Conservation (phyloP, 2,888 invertebrate species). For the Cistogaster globosa region DNA sequence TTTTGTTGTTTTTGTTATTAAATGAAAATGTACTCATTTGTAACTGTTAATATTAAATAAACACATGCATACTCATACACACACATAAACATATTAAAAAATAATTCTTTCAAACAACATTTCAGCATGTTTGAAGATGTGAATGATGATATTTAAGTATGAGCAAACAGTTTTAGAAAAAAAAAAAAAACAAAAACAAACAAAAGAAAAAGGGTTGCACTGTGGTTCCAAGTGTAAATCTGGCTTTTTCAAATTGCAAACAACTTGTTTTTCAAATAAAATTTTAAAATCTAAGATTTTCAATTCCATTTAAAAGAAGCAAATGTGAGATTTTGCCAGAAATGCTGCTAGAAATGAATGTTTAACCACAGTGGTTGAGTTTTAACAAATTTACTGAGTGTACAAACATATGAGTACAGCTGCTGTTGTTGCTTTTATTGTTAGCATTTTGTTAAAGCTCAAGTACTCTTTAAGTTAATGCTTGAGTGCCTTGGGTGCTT, state of each 20-base stretch:
- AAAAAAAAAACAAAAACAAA: constrained; percentile 1
- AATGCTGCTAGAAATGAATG: neutral
- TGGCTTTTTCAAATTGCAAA: too few relatives aligned
- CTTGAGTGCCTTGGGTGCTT: constrained; percentile 69
- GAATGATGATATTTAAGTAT: constrained; percentile 57
- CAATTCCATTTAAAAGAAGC: neutral
- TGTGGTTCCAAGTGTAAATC: neutral
- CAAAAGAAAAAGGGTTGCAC: constrained; percentile 23
- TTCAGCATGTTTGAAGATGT: constrained; percentile 55
- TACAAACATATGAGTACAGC: constrained; percentile 40
- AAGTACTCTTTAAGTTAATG: constrained; percentile 70
- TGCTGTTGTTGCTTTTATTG: constrained; percentile 48
- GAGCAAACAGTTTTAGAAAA: constrained; percentile 53
- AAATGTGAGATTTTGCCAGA: neutral
- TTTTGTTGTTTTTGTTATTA: constrained; percentile 46
- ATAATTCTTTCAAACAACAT: constrained; percentile 38
- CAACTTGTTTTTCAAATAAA: too few relatives aligned
- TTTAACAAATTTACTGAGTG: constrained; percentile 20
- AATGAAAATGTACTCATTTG: constrained; percentile 59
- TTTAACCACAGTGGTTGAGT: constrained; percentile 11
- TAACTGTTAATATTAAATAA: constrained; percentile 69
- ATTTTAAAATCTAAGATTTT: too few relatives aligned
- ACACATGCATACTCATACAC: constrained; percentile 25
- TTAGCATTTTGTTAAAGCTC: constrained; percentile 62
- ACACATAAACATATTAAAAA: constrained; percentile 5